phyloP scores from a whole-genome alignment of 2,888 invertebrate genomes.

The Drosophila meridiana region DNA sequence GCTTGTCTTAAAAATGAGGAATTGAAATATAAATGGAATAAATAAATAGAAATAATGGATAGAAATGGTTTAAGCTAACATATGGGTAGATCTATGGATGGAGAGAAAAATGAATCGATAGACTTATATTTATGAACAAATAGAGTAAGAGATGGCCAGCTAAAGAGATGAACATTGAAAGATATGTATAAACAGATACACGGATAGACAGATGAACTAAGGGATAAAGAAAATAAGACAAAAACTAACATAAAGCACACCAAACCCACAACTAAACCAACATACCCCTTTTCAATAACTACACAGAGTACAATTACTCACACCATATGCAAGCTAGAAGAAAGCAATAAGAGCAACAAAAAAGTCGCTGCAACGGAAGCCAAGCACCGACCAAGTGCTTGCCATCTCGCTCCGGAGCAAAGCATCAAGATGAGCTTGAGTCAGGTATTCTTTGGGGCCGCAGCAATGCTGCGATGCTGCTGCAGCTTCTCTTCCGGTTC shows the following conservation, averaged over 20 bases:
- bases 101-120: too few species aligned
- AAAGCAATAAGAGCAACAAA: conserved; percentile 9
- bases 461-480: not conserved
- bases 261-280: not conserved
- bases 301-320: conserved; percentile 39
- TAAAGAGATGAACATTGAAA: too few species aligned
- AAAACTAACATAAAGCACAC: not conserved
- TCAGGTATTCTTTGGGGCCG: conserved; percentile 22
- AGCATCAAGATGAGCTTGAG: conserved; percentile 18
- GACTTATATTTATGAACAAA: too few species aligned
- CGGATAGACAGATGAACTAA: too few species aligned
- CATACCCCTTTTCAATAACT: not conserved
- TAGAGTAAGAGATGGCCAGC: too few species aligned
- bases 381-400: conserved; percentile 1
- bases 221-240: too few species aligned
- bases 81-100: too few species aligned
- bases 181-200: too few species aligned
- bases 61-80: too few species aligned
- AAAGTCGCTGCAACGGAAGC: conserved; percentile 47
- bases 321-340: conserved; percentile 8
- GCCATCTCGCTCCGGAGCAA: conserved; percentile 43
- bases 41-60: too few species aligned
- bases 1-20: too few species aligned
- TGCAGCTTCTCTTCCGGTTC: conserved; percentile 43
- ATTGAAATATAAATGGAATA: too few species aligned